Conservation (phyloP, 2,888 invertebrate species). For the Caenorhabditis afra region DNA sequence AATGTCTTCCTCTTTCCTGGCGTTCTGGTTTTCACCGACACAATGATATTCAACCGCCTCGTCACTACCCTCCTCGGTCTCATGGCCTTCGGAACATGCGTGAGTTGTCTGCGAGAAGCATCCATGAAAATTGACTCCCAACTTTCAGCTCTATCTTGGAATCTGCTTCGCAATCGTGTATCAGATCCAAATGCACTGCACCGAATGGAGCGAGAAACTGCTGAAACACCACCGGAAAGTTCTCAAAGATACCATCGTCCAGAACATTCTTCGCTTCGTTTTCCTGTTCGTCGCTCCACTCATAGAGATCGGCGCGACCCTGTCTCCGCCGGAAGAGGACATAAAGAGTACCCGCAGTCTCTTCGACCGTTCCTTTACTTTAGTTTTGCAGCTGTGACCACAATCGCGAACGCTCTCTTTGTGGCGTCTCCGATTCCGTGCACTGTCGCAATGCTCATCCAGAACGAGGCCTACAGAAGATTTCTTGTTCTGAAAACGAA, state of each 20-base stretch:
- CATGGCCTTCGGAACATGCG: not conserved
- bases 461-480: not conserved
- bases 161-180: not conserved
- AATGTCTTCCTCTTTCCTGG: not conserved
- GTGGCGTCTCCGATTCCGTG: conserved; percentile 3
- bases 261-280: not conserved
- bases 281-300: not conserved
- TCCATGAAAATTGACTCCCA: no score
- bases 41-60: not conserved
- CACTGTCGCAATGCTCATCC: not conserved
- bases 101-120: not conserved
- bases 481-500: not conserved
- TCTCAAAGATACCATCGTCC: conserved; percentile 2
- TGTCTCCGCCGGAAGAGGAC: not conserved
- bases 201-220: not conserved
- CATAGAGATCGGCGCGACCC: not conserved
- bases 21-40: not conserved
- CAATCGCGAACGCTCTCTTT: not conserved
- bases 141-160: conserved; percentile 1
- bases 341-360: not conserved
- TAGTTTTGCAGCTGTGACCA: not conserved
- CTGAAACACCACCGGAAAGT: not conserved
- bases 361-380: no score
- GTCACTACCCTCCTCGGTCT: not conserved
- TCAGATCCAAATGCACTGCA: not conserved